Evolutionary conservation across 2,797 vertebrate genomes (phyloP).

Genomic region (Siniperca undulata): DNA sequence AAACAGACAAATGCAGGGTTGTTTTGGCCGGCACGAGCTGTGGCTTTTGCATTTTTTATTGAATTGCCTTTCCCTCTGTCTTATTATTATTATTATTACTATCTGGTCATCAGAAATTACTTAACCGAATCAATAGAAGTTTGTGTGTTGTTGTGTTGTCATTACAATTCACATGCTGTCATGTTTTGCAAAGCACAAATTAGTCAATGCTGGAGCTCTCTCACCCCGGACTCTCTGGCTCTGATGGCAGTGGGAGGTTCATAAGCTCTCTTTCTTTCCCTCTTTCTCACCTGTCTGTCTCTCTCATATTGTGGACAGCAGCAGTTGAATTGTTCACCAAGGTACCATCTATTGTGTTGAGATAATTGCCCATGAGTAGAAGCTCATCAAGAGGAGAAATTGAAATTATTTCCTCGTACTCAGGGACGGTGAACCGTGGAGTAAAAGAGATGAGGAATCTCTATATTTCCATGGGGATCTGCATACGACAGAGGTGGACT

Average conservation of each 20-base stretch:
- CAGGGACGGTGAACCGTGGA: slow-evolving; percentile 81
- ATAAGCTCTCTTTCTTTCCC: slow-evolving; percentile 18
- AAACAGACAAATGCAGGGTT: background rate
- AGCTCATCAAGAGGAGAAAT: slow-evolving; percentile 89
- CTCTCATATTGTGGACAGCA: slow-evolving; percentile 65
- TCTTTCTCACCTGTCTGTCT: slow-evolving; percentile 30
- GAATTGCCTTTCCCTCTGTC: slow-evolving; percentile 20
- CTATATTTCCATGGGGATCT: slow-evolving; percentile 85
- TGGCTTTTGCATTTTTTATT: slow-evolving; percentile 30
- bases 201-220: slow-evolving; percentile 25
- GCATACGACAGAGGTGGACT: slow-evolving; percentile 78
- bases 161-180: slow-evolving; percentile 28
- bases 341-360: slow-evolving; percentile 84
- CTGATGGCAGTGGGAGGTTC: slow-evolving; percentile 34
- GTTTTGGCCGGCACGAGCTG: background rate
- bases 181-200: slow-evolving; percentile 51
- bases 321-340: slow-evolving; percentile 76
- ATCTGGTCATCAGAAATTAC: slow-evolving; percentile 28
- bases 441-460: slow-evolving; percentile 88
- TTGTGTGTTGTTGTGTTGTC: slow-evolving; percentile 42
- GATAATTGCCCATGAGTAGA: slow-evolving; percentile 88
- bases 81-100: slow-evolving; percentile 35
- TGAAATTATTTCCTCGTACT: slow-evolving; percentile 87
- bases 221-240: slow-evolving; percentile 6
- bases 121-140: slow-evolving; percentile 19